These are phyloP conservation scores for Drepanosiphum platanoidis DNA, from an alignment of 2,888 invertebrate genomes.

Conservation along the genomic window DNA sequence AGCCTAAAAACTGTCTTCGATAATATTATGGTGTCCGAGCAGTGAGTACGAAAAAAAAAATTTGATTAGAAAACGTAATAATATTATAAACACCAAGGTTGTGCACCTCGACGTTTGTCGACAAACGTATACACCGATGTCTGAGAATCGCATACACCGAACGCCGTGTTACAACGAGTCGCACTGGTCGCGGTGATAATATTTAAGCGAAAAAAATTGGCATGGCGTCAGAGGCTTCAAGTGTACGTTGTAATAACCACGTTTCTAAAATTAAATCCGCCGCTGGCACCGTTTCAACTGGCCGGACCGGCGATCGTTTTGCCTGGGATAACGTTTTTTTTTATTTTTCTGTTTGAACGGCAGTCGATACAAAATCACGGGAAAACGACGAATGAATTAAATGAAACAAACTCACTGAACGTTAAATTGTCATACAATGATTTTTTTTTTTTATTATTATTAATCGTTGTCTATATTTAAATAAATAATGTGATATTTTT, in stretches of 20 bases:
- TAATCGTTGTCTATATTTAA: not conserved
- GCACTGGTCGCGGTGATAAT: not conserved
- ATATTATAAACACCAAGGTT: no score
- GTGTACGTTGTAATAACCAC: not conserved
- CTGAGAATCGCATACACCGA: constrained; percentile 28
- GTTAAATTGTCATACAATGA: no score
- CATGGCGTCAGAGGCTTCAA: not conserved
- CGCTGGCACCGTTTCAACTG: constrained; percentile 5
- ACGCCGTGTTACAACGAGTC: constrained; percentile 31
- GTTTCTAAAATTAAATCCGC: constrained; percentile 13
- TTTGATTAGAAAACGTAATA: no score
- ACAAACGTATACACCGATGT: not conserved
- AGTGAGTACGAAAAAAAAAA: no score
- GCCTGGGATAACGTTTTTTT: no score
- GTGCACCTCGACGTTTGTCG: not conserved
- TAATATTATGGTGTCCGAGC: no score
- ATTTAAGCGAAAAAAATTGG: constrained; percentile 25
- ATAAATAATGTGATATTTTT: constrained; percentile 9
- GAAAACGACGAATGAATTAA: not conserved
- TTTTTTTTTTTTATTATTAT: not conserved
- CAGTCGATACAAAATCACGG: no score
- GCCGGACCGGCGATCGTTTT: not conserved
- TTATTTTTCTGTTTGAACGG: no score
- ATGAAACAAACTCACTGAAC: no score
- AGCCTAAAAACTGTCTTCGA: no score